Base-by-base conservation (phyloP, 2,797 vertebrate species). In the Hephaestus fuliginosus region DNA sequence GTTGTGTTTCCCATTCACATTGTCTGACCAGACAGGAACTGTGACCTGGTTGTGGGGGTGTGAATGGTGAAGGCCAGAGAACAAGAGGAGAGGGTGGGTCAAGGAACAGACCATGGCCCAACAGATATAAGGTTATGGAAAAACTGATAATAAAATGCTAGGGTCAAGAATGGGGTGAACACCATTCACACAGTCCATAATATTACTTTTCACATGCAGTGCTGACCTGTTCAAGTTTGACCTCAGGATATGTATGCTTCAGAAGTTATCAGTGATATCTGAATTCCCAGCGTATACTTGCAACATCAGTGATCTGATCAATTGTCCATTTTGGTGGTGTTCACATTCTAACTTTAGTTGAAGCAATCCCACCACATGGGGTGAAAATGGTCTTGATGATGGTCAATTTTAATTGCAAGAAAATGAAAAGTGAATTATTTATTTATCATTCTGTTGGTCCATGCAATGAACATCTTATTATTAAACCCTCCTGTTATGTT, bases 71-170 rank as follows among this genome's bases (percentile, higher is more conserved):
- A 53, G 74, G 79, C 61, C 64, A 77, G 57, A 82, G 75, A 82
- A 84, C 84, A 86, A 76, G 77, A 90, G 75, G 86, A 74, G 63
- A 72, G 86, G 86, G 84, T 75, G 84, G 81, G 76, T 71, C 53
- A 5, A 82, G 76, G 81, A 90, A 76, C 71, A 86, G 84, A 81
- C 83, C 2, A 5, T 58, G 78, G 22, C 69, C 72, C 67, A 18
- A 70, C 86, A 87, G 85, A 92, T 91, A 78, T 76, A 78, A 67
- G 69, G 69, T 84, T 77, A 86, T 76, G 78, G 77, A 91, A 91
- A 84, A 83, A 70, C 44, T 69, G 48, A 78, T 86, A 67, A 83
- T 51, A 84, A 85, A 86, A 77, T 68, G 12, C 56, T 73, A 44
- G 76, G 10, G 66, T 75, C 48, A 82, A 68, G 67, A 66, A 70